These are phyloP conservation scores for Lamprotornis superbus DNA, from an alignment of 2,113 vertebrate species.

Conservation along the genomic window DNA sequence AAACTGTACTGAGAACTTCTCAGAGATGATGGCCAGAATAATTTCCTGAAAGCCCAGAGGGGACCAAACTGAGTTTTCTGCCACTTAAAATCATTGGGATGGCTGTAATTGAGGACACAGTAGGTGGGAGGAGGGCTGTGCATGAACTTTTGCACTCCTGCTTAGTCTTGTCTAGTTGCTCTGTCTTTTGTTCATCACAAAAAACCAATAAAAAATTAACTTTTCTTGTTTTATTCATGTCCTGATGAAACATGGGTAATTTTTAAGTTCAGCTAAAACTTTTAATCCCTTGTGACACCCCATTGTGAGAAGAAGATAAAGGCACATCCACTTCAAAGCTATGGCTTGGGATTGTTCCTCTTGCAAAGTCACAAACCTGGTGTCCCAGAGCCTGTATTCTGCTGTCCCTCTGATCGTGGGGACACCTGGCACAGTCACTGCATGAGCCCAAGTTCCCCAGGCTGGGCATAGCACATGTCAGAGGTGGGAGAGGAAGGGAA, in stretches of 20 bases:
- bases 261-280: background rate
- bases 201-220: background rate
- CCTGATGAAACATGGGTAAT: background rate
- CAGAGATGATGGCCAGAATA: background rate
- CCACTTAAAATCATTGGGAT: background rate
- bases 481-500: background rate
- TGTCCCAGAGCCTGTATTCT: background rate
- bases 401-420: rapidly evolving
- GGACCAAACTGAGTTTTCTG: background rate
- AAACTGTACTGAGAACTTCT: background rate
- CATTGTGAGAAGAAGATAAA: background rate
- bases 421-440: background rate
- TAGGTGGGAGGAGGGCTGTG: background rate
- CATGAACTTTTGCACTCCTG: background rate
- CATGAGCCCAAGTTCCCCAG: rapidly evolving
- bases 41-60: background rate
- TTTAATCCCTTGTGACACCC: background rate
- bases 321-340: background rate
- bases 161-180: background rate
- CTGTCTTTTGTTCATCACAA: background rate
- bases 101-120: background rate
- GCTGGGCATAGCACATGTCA: background rate
- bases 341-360: background rate
- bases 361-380: background rate
- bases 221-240: background rate